Percentiles rank a stretch among this genome's conserved stretches.
phyloP scores from a whole-genome alignment of 1,140 invertebrate genomes.

The Drosophila navojoa region DNA sequence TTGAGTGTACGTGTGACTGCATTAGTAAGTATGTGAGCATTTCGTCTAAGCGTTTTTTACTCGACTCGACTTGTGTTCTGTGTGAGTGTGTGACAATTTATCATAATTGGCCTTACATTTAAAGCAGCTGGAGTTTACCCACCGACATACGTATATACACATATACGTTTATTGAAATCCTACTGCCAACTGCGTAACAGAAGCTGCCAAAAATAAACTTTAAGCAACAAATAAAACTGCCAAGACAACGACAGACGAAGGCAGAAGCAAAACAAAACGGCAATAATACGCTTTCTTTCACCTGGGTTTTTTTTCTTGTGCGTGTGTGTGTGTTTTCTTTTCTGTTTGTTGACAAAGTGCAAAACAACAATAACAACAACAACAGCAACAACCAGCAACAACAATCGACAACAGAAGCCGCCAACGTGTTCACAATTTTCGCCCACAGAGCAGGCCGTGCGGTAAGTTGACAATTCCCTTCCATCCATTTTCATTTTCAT shows the following conservation, averaged over 20 bases:
- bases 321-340: neutral
- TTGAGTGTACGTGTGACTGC: no score
- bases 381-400: no score
- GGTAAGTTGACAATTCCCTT: slow-evolving; percentile 78
- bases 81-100: neutral
- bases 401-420: neutral
- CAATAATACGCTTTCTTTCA: slow-evolving; percentile 8
- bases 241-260: slow-evolving; percentile 6
- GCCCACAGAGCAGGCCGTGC: slow-evolving; percentile 21
- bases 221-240: slow-evolving; percentile 5
- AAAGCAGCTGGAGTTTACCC: neutral
- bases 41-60: no score
- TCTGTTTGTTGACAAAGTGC: slow-evolving; percentile 1
- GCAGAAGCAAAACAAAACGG: neutral
- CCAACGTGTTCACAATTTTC: slow-evolving; percentile 29
- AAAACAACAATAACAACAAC: slow-evolving; percentile 7
- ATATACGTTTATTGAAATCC: neutral
- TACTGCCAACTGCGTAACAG: slow-evolving; percentile 54
- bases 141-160: slow-evolving; percentile 1
- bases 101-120: slow-evolving; percentile 3
- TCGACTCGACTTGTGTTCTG: neutral
- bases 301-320: slow-evolving; percentile 3
- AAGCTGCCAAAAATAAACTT: slow-evolving; percentile 38
- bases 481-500: slow-evolving; percentile 43
- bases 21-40: no score